Evolutionary conservation across 2,888 invertebrate species (phyloP), one percentile per base, ranked within the genome.

Genomic region (Laothoe populi): DNA sequence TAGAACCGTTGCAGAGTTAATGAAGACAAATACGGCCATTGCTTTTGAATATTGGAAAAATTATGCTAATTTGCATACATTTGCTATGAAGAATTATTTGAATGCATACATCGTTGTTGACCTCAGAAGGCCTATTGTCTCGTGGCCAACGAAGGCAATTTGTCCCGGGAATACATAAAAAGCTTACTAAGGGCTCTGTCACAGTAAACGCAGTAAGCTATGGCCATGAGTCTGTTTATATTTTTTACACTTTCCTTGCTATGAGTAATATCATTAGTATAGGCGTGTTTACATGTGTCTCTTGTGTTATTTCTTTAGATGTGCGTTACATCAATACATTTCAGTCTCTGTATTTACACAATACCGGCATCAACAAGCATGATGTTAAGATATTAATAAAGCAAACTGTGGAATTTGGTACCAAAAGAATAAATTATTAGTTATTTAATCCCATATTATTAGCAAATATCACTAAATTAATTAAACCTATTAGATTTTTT

Each of bases 101-200:
- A 58, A 16, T 53, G 68, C 44, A 44, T 65, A 63, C 59, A 65
- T 69, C 63, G 70, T 73, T 73, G 70, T 71, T 76, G 77, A 60
- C 49, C 73, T 66, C 70, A 69, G 53, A 76, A 75, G 81, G 80
- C 74, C 77, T 72, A 81, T 84, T 84, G 84, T 84, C 70, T 75
- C 64, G 70, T 71, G 63, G 70, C 67, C 67, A 69, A 62, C 65
- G 68, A 87, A 85, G 85, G 84, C 83, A 84, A 86, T 89, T 88
- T 89, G 83, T 87, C 77, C 74, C 70, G 67, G 74, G 86, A 86
- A 88, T 87, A 87, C 83, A 82, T 81, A 84, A 86, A 78, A 73
- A 74, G 66, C 64, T 63, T 63, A 59, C 64, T 70, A 66, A 63
- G 44, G 65, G 68, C 24, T 13, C 42, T 44, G 23, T 23, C 23